Conservation (phyloP, 2,113 vertebrate genomes). For the Vulpes vulpes region DNA sequence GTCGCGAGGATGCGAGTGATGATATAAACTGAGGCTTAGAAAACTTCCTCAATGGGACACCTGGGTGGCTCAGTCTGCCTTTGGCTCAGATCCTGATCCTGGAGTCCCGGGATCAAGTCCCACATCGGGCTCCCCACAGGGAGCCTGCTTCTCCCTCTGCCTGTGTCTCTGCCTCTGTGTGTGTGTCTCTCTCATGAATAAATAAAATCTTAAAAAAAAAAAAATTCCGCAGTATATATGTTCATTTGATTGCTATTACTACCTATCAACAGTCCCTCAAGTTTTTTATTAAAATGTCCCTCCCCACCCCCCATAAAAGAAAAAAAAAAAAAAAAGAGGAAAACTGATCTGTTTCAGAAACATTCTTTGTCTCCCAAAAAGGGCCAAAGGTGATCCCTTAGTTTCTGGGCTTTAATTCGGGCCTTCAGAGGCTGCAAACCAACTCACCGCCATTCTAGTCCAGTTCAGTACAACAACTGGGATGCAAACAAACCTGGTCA, state of each 20-base stretch:
- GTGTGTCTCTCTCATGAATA: no score
- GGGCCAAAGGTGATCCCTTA: background rate
- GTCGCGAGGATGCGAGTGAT: background rate
- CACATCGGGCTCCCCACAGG: no score
- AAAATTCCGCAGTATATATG: background rate
- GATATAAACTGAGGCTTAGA: background rate
- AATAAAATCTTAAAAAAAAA: background rate
- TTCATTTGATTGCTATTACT: background rate
- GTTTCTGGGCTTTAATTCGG: background rate
- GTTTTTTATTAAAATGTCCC: background rate
- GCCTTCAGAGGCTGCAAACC: background rate
- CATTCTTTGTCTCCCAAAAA: rapidly evolving
- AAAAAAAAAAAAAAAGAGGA: background rate
- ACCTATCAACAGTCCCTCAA: background rate
- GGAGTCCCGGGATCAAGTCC: no score
- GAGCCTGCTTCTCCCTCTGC: no score
- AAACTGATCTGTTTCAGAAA: background rate
- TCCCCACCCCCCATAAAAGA: background rate
- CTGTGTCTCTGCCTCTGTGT: no score
- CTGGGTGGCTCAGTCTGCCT: no score
- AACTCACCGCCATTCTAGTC: background rate
- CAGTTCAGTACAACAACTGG: background rate
- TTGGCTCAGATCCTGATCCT: no score
- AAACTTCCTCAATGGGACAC: background rate
- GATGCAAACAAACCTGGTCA: background rate